Evolutionary conservation across 2,797 vertebrate genomes (phyloP).

Genomic region (Rousettus madagascariensis): DNA sequence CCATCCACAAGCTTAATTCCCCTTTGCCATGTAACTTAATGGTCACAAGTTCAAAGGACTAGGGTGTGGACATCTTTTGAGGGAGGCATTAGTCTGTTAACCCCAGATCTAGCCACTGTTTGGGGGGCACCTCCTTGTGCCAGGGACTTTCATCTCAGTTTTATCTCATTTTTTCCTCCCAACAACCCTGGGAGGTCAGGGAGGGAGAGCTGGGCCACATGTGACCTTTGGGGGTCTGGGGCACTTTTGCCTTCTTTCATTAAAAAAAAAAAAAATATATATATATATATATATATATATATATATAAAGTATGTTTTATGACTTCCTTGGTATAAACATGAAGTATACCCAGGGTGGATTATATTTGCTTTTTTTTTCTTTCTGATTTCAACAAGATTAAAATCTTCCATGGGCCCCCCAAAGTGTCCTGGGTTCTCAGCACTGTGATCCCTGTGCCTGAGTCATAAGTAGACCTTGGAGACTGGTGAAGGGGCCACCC

Average conservation of each 20-base stretch:
- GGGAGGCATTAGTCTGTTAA: neutral
- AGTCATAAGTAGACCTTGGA: rapidly evolving
- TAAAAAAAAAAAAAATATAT: neutral
- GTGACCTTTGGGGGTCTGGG: neutral
- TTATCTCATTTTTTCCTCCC: neutral
- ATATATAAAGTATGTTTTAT: neutral
- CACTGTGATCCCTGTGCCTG: neutral
- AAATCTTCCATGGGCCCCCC: neutral
- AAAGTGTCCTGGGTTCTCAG: neutral
- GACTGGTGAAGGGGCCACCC: rapidly evolving
- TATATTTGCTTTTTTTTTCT: neutral
- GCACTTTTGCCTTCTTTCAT: neutral
- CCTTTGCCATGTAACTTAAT: neutral
- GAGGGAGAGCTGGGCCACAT: no score
- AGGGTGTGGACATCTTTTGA: neutral
- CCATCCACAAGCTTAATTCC: neutral
- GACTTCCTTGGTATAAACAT: neutral
- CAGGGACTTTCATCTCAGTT: no score
- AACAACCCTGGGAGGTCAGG: neutral
- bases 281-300: no score
- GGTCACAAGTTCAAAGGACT: rapidly evolving
- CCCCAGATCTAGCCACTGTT: no score
- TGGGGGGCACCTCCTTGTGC: rapidly evolving
- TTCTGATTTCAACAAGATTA: neutral
- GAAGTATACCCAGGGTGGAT: neutral